These are phyloP conservation scores for Polypterus senegalus DNA, from an alignment of 2,113 vertebrate species.

Conservation along the genomic window DNA sequence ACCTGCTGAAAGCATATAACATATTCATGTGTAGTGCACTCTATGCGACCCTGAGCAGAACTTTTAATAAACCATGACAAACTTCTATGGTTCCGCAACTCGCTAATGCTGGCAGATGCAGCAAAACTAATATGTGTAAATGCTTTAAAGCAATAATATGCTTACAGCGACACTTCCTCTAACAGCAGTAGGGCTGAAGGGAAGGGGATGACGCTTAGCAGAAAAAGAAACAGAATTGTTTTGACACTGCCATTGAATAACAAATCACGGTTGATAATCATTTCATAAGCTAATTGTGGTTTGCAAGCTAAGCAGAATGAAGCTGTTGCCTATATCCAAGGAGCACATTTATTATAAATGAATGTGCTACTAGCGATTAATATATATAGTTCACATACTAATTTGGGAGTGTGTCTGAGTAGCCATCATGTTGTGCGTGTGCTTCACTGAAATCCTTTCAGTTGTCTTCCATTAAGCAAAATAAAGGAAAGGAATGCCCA, in stretches of 20 bases:
- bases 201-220: conserved; percentile 33
- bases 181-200: conserved; percentile 30
- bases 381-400: too few species aligned
- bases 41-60: conserved; percentile 44
- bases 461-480: too few species aligned
- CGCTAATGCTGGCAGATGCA: conserved; percentile 45
- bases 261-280: conserved; percentile 42
- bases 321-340: conserved; percentile 17
- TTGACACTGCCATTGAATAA: conserved; percentile 54
- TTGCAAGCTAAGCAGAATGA: conserved; percentile 20
- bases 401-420: too few species aligned
- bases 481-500: too few species aligned
- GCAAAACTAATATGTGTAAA: conserved; percentile 57
- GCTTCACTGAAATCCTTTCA: too few species aligned
- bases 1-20: conserved; percentile 44
- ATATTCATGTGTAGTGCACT: conserved; percentile 51
- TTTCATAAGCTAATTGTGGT: conserved; percentile 41
- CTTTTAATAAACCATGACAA: conserved; percentile 40
- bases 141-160: conserved; percentile 37
- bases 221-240: conserved; percentile 48
- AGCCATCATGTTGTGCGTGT: too few species aligned
- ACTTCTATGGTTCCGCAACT: conserved; percentile 22
- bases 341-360: background rate
- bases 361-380: too few species aligned
- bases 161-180: conserved; percentile 39